phyloP scores from a whole-genome alignment of 2,113 vertebrate species.

The Eubucco bourcierii region DNA sequence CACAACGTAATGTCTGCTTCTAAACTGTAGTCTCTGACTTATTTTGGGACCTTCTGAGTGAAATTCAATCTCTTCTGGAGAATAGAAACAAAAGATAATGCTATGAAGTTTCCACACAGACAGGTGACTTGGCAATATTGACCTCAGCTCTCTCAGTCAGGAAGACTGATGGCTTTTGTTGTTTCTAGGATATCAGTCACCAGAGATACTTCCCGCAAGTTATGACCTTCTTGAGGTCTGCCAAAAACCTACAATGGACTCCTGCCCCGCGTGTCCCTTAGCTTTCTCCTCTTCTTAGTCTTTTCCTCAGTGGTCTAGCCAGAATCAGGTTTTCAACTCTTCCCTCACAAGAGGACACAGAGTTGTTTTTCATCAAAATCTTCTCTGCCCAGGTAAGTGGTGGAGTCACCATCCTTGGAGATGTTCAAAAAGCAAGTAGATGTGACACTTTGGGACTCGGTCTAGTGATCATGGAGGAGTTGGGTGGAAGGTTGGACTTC shows the following conservation, averaged over 20 bases:
- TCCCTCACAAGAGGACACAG: background rate
- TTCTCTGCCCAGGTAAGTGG: background rate
- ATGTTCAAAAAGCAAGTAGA: no score
- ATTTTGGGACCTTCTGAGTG: background rate
- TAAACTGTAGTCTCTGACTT: background rate
- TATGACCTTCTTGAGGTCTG: background rate
- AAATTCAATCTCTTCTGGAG: background rate
- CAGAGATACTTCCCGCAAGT: background rate
- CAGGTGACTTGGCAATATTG: background rate
- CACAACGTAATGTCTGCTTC: background rate
- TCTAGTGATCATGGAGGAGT: no score
- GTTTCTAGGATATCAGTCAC: background rate
- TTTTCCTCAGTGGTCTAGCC: background rate
- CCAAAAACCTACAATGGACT: background rate
- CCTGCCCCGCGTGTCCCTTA: fast-evolving
- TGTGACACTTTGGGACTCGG: no score
- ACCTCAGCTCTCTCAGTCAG: background rate
- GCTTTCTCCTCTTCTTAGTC: background rate
- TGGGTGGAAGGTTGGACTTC: no score
- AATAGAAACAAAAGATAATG: background rate
- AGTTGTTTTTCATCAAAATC: background rate
- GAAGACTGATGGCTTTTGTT: background rate
- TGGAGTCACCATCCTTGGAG: no score
- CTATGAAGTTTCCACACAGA: background rate
- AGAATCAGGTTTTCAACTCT: background rate